A percentile compares a stretch with the other conserved stretches of the same genome.
Conservation (phyloP, 2,888 invertebrate genomes). For the Cosmorhoe ocellata region DNA sequence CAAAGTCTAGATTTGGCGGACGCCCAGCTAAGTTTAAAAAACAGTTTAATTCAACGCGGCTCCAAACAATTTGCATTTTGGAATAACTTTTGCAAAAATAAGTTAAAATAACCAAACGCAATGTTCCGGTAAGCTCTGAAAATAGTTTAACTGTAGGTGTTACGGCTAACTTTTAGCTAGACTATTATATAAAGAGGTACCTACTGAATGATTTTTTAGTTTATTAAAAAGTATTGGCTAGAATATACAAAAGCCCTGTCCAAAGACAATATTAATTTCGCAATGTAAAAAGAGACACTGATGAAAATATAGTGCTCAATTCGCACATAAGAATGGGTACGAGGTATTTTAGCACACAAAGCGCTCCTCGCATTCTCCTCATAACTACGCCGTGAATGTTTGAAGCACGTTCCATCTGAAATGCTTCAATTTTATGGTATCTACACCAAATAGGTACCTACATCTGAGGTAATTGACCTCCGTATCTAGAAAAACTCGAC, state of each 20-base stretch:
- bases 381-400: conserved; percentile 8
- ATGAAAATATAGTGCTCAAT: conserved; percentile 14
- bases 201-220: too few species aligned
- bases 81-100: conserved; percentile 1
- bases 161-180: too few species aligned
- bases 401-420: background rate
- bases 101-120: background rate
- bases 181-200: too few species aligned
- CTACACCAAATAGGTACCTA: too few species aligned
- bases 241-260: too few species aligned
- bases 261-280: too few species aligned
- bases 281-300: background rate
- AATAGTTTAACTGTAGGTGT: background rate
- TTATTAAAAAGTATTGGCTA: too few species aligned
- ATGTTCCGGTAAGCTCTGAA: background rate
- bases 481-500: too few species aligned
- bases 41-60: conserved; percentile 26
- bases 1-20: conserved; percentile 29
- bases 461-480: too few species aligned
- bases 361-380: conserved; percentile 18
- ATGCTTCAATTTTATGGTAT: too few species aligned
- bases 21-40: conserved; percentile 27
- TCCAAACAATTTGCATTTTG: conserved; percentile 26
- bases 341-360: conserved; percentile 10
- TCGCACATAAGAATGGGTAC: conserved; percentile 13